Base-by-base conservation (phyloP, 2,888 invertebrate species). In the Thereva nobilitata region DNA sequence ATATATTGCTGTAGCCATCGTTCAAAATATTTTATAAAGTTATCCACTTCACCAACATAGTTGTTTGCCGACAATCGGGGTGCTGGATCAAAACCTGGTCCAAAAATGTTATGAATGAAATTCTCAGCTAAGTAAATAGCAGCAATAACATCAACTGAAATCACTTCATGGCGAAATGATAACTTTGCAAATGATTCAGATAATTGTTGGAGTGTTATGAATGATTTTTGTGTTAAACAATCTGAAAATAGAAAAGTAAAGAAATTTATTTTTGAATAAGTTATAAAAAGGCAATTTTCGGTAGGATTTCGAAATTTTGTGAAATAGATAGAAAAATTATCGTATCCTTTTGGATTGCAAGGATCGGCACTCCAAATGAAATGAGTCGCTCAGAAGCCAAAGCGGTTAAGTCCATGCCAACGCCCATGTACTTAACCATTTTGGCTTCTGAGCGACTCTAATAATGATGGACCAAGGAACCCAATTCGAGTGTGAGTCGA, bases 171-270 rank as follows among this genome's bases (percentile, higher is more conserved):
- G 0, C 78, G 77, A 63, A 81, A 70, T 1, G 76, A 71, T 7
- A 81, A 69, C 68, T 80, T 81, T 5, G 80, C 79, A 68, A 80
- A 75, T 0, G 80, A 79, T 71, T 81, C 80, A 0, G 80, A 72
- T 69, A 80, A 77, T 49, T 79, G 75, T 56, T 76, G 77, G 0
- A 81, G 70, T 6, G 76, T 72, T 5, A 73, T 59, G 54, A 75
- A 80, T 0, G 78, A 76, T 64, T 75, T 76, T 69, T 76, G 75
- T 5, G 77, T 73, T 4, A 81, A 76, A 10, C 76, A 77, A 63
- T 75, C 80, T 81, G 66, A 0, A 69, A 69, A 49, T 47, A 64
- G 47, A 47, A 47, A 47, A 1, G 3, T 40, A 45, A 42, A 2
- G 40, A 40, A 35, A n/a, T 41, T 54, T 40, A 5, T 54, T 7